Base-by-base conservation (phyloP, 37 sponge, comb jelly and placozoan species). In the Petrosia ficiformis region DNA sequence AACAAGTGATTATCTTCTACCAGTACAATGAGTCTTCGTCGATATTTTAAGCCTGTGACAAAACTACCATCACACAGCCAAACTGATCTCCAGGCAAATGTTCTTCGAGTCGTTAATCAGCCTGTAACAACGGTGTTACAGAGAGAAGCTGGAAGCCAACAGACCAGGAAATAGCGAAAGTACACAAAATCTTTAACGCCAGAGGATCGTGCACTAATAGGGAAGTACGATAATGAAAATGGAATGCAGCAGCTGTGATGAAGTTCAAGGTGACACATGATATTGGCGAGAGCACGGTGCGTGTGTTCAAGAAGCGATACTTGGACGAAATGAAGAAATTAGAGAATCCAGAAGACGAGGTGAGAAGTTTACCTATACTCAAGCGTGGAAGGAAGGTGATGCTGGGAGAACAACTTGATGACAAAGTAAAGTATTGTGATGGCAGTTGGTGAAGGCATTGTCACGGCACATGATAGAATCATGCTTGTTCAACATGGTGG, bases 221-320 rank as follows among this genome's bases (percentile, higher is more conserved):
- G 70, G 19, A 28, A 40, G 39, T 68, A 68, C 16, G 70, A 37
- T 8, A 19, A 37, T 68, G 39, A 68, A 68, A 68, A 68, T 68
- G 70, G 70, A 68, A 68, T 68, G 70, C 70, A 35, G 70, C 70
- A 68, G 70, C 70, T 68, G 70, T 68, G 11, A 68, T 36, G 70
- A 68, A 68, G 70, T 68, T 68, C 16, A 68, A 68, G 5, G 39
- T 24, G 4, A 22, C 70, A 11, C 70, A 68, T 19, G 39, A 34
- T 40, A 37, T 68, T 68, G 70, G 70, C 6, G 70, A 68, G 70
- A 68, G 70, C 70, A 68, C 70, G 5, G 70, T 68, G 35, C 4
- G 39, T 11, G 10, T 68, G 4, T 68, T 68, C 39, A 33, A 68
- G 70, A 33, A 64, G n/a, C 4, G 35, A 34, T 68, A 68, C 70